These are phyloP conservation scores for Oophaga pumilio DNA, from an alignment of 2,113 vertebrate genomes.

Conservation along the genomic window DNA sequence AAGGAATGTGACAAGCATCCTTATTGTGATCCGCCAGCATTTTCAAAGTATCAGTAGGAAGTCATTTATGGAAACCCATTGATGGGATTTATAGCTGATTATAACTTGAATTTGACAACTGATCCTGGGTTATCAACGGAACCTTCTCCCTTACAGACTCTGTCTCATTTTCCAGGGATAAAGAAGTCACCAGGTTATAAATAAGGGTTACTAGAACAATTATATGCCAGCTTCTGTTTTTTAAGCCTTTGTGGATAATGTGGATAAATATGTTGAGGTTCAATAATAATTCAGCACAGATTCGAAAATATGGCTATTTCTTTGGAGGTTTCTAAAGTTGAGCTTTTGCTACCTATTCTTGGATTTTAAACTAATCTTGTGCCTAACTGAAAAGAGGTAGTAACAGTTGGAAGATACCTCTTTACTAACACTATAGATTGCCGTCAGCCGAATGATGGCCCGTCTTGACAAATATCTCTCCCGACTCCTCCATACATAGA, in stretches of 20 bases:
- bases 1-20: constrained; percentile 85
- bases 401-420: neutral
- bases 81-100: constrained; percentile 55
- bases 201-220: constrained; percentile 1
- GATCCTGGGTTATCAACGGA: constrained; percentile 28
- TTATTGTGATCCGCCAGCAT: constrained; percentile 77
- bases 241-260: neutral
- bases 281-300: neutral
- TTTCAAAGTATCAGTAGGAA: constrained; percentile 64
- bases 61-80: constrained; percentile 61
- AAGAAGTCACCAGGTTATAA: constrained; percentile 31
- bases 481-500: too few species aligned
- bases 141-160: constrained; percentile 2
- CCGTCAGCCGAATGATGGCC: too few species aligned
- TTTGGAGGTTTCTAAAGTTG: neutral
- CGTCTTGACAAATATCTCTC: neutral
- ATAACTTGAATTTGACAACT: constrained; percentile 39
- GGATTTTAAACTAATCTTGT: neutral
- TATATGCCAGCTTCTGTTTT: neutral
- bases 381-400: neutral
- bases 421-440: neutral
- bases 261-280: neutral
- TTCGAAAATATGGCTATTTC: neutral
- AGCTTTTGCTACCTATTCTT: neutral
- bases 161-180: constrained; percentile 18